Percentiles rank a stretch among this genome's conserved stretches.
phyloP scores from a whole-genome alignment of 2,888 invertebrate genomes.

The Drosophila crucigera region DNA sequence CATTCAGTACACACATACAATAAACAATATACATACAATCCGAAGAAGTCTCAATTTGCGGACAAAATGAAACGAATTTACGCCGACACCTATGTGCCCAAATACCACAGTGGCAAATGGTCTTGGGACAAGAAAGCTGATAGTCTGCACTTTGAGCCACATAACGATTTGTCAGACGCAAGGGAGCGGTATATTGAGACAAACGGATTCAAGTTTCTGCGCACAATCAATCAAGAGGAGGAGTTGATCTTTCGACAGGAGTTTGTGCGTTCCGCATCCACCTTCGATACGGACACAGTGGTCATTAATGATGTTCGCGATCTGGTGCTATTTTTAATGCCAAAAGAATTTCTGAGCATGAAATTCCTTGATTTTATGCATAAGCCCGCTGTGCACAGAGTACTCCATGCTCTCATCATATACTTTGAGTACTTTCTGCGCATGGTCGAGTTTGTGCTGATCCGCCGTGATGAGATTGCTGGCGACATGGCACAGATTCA shows the following conservation, averaged over 20 bases:
- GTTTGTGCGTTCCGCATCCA: constrained; percentile 63
- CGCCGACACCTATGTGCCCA: constrained; percentile 69
- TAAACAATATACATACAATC: background rate
- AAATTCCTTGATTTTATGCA: constrained; percentile 82
- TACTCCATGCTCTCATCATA: constrained; percentile 82
- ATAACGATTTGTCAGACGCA: constrained; percentile 43
- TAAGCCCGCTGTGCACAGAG: constrained; percentile 73
- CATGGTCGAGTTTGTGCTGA: constrained; percentile 82
- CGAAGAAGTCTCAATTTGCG: background rate
- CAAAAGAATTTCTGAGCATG: constrained; percentile 71
- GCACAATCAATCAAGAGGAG: constrained; percentile 79
- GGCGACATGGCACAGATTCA: constrained; percentile 77
- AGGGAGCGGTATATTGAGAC: constrained; percentile 63
- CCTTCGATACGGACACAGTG: constrained; percentile 78
- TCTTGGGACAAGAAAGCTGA: constrained; percentile 74
- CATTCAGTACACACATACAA: background rate
- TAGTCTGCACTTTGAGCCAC: constrained; percentile 62
- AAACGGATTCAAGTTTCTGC: constrained; percentile 76
- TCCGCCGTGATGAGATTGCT: constrained; percentile 81
- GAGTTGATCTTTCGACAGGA: constrained; percentile 82
- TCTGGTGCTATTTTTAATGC: constrained; percentile 81
- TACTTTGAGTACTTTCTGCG: constrained; percentile 85
- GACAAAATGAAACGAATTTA: constrained; percentile 75
- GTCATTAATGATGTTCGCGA: constrained; percentile 83
- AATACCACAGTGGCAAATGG: constrained; percentile 82